Percentiles rank a stretch among this genome's conserved stretches.
Conservation (phyloP, 2,113 vertebrate genomes). For the Camelus dromedarius region DNA sequence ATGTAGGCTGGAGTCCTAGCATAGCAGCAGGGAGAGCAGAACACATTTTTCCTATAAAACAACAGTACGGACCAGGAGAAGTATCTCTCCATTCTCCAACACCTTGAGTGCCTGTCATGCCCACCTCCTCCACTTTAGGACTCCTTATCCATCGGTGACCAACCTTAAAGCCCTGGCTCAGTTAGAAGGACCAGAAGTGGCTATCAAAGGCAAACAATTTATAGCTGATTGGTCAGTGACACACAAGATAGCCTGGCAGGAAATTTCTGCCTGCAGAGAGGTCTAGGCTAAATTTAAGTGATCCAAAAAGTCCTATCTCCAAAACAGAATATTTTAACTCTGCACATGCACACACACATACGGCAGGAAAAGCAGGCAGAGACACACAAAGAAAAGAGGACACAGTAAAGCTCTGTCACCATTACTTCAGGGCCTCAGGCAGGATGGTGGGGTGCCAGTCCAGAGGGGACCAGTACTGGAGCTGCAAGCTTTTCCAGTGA, state of each 20-base stretch:
- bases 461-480: accelerated
- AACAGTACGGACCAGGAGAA: not conserved
- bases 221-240: not conserved
- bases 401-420: not conserved
- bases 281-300: not conserved
- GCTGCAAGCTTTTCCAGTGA: not conserved
- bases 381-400: not conserved
- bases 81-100: not conserved
- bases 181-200: not conserved
- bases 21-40: not conserved
- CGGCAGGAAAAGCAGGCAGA: not conserved
- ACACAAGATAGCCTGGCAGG: not conserved
- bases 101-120: not conserved
- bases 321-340: conserved; percentile 4
- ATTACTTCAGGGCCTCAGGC: not conserved
- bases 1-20: not conserved
- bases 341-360: not conserved
- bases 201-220: not conserved
- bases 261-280: not conserved
- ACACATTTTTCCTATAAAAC: not conserved
- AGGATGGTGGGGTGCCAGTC: accelerated
- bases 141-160: not conserved
- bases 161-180: not conserved
- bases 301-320: not conserved
- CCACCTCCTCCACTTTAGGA: not conserved